Base-by-base conservation (phyloP, 2,888 invertebrate genomes). In the Apodemia hepburni region DNA sequence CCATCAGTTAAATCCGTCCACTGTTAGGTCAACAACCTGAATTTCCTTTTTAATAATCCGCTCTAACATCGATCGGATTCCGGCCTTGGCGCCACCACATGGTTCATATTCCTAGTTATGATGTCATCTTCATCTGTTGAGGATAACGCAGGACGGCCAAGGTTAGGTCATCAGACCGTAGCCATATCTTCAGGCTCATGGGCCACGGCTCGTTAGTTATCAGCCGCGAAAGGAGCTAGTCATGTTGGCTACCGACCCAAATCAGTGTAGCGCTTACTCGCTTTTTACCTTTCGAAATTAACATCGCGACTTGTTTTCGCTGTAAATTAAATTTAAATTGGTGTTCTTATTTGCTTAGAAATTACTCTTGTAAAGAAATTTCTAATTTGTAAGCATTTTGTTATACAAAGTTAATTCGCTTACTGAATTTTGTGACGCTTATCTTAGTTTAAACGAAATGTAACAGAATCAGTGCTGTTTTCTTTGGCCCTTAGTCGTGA, bases 151-250 rank as follows among this genome's bases (percentile, higher is more conserved):
- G 87, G 86, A 87, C 82, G 77, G 78, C 82, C 88, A 90, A 90
- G 90, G 90, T 87, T 85, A 79, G 77, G 69, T 70, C 82, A 80
- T 72, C 83, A 84, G 89, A 90, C 87, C 89, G 88, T 88, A 80
- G 78, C 85, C 75, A 74, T 71, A 77, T 79, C 82, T 83, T 69
- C 66, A 76, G 76, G 72, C 79, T 71, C 82, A 85, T 81, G 88
- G 82, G 83, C 87, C 87, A 85, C 81, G 88, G 82, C 83, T 87
- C 87, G 87, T 80, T 85, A 84, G 69, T 71, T 76, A 73, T 78
- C 78, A 74, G 73, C 77, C 77, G 83, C 80, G 82, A 87, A 84
- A 86, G 82, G 80, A 83, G 79, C 78, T 73, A 78, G 75, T 75
- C 75, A 66, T 69, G 74, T 76, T 69, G 78, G 73, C 74, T 76